Evolutionary conservation across 2,888 invertebrate genomes (phyloP).

Genomic region (Andricus quercusramuli): DNA sequence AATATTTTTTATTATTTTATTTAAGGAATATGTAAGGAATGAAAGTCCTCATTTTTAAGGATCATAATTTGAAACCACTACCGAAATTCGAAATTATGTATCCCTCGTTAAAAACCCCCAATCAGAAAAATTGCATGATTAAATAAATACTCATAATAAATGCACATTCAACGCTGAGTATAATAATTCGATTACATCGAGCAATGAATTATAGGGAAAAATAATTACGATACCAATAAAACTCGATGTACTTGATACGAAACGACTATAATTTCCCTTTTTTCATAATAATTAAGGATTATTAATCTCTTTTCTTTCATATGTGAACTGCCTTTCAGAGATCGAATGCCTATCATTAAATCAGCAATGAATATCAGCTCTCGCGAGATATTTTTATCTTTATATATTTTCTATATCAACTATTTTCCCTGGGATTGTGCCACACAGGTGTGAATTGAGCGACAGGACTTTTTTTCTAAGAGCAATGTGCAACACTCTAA

Average conservation of each 20-base stretch:
- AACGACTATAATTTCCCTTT: conserved; percentile 37
- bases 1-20: no score
- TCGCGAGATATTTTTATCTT: background rate
- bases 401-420: background rate
- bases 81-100: no score
- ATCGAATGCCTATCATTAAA: conserved; percentile 34
- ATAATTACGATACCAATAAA: conserved; percentile 28
- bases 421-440: background rate
- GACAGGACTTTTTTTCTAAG: conserved; percentile 24
- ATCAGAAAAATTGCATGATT: background rate
- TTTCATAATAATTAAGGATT: conserved; percentile 37
- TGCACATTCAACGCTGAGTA: background rate
- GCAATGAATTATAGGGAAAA: conserved; percentile 18
- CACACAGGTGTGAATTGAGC: conserved; percentile 32
- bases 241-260: conserved; percentile 16
- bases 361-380: conserved; percentile 19
- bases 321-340: conserved; percentile 28
- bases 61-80: no score
- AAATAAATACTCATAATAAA: background rate
- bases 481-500: conserved; percentile 2
- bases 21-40: no score
- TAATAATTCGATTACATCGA: conserved; percentile 33
- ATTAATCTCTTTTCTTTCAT: conserved; percentile 31
- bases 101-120: no score
- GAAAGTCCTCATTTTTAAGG: no score